Evolutionary conservation across 2,888 invertebrate genomes (phyloP).

Genomic region (Galeruca laticollis): DNA sequence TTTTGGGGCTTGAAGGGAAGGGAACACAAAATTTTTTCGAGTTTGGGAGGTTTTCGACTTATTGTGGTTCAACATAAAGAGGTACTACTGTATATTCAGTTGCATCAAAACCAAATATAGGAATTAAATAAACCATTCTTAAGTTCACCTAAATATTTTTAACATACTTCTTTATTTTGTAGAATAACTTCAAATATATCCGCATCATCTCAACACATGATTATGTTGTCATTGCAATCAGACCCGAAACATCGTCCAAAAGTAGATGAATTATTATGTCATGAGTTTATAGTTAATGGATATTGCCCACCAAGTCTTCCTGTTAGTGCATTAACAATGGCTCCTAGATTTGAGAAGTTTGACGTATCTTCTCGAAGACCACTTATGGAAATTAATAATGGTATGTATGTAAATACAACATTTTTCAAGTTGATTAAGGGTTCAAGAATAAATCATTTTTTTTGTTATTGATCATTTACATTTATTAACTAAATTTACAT

Average conservation of each 20-base stretch:
- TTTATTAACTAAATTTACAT: too few species aligned
- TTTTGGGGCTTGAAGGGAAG: too few species aligned
- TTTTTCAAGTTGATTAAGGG: not conserved
- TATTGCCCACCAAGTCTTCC: constrained; percentile 89
- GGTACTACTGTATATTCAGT: too few species aligned
- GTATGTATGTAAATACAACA: constrained; percentile 39
- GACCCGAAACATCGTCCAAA: constrained; percentile 87
- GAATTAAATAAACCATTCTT: too few species aligned
- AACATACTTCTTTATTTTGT: constrained; percentile 40
- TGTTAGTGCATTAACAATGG: constrained; percentile 92
- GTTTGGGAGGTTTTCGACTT: too few species aligned
- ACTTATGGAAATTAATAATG: constrained; percentile 75
- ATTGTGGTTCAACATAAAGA: too few species aligned
- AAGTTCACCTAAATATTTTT: too few species aligned
- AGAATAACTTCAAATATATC: constrained; percentile 76
- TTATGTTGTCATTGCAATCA: constrained; percentile 84
- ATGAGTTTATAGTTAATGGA: constrained; percentile 82
- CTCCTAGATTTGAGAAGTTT: constrained; percentile 86
- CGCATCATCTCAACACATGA: constrained; percentile 80
- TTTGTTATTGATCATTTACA: too few species aligned
- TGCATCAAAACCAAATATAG: too few species aligned
- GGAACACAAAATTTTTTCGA: too few species aligned
- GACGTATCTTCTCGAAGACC: constrained; percentile 71
- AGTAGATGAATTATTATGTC: constrained; percentile 79
- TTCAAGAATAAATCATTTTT: too few species aligned